Conservation (phyloP, 30 jellyfish, hydroid and myxozoan species). For the Hydractinia symbiolongicarpus region DNA sequence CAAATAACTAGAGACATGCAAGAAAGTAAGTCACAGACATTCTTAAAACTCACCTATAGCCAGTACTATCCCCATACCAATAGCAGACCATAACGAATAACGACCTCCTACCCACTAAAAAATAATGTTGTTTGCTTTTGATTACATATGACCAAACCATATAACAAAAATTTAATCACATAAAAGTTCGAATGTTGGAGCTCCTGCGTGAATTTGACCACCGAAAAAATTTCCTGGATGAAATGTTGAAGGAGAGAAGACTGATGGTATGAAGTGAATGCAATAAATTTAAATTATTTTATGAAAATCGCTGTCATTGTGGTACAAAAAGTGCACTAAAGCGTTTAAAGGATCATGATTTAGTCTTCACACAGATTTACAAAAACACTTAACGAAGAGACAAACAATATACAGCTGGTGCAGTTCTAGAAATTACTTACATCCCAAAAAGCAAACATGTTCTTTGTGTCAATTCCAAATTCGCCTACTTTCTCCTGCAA, state of each 20-base stretch:
- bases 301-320: too few species aligned
- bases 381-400: too few species aligned
- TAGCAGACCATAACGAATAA: conserved; percentile 99
- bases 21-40: neutral
- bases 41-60: conserved; percentile 43
- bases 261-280: too few species aligned
- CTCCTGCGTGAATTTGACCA: neutral
- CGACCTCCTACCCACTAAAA: conserved; percentile 99
- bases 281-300: too few species aligned
- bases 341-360: too few species aligned
- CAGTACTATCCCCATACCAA: conserved; percentile 90
- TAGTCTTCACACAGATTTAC: too few species aligned
- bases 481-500: conserved; percentile 80
- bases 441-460: conserved; percentile 99
- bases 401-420: too few species aligned
- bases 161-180: neutral
- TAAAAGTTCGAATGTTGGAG: neutral
- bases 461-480: conserved; percentile 90
- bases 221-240: neutral
- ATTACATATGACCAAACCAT: neutral
- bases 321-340: too few species aligned
- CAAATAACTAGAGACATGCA: neutral
- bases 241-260: neutral
- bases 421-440: too few species aligned
- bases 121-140: neutral